phyloP scores from a whole-genome alignment of 2,888 invertebrate genomes.

The Syritta pipiens region DNA sequence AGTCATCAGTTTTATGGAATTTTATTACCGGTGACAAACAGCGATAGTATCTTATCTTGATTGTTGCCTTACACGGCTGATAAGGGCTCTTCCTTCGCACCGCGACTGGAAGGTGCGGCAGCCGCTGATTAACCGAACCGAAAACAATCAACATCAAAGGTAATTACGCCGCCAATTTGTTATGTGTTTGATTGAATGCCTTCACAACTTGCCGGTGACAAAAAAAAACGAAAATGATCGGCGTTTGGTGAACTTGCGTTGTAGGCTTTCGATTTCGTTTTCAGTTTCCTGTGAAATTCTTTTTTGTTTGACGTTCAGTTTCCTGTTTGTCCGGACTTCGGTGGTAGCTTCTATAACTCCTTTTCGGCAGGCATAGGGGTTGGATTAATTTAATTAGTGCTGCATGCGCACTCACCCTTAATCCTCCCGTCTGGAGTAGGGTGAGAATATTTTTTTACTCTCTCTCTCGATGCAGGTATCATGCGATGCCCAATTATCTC shows the following conservation, averaged over 20 bases:
- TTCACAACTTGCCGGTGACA: slow-evolving; percentile 50
- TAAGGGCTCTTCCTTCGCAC: slow-evolving; percentile 53
- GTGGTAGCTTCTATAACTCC: slow-evolving; percentile 23
- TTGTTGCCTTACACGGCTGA: slow-evolving; percentile 67
- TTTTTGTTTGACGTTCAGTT: neutral
- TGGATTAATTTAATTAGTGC: slow-evolving; percentile 63
- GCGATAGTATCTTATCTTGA: slow-evolving; percentile 65
- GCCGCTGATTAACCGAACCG: slow-evolving; percentile 72
- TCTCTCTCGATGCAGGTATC: slow-evolving; percentile 61
- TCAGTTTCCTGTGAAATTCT: neutral
- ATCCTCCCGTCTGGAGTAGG: slow-evolving; percentile 21
- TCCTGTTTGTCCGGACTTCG: neutral
- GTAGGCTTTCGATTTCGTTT: neutral
- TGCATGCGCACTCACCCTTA: slow-evolving; percentile 37
- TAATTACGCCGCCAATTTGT: slow-evolving; percentile 78
- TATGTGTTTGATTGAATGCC: slow-evolving; percentile 64
- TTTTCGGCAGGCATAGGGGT: slow-evolving; percentile 40
- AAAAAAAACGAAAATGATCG: too few relatives aligned
- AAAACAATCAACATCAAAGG: slow-evolving; percentile 78
- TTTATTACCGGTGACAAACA: slow-evolving; percentile 64
- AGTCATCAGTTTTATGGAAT: slow-evolving; percentile 49
- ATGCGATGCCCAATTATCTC: slow-evolving; percentile 56
- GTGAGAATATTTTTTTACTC: neutral
- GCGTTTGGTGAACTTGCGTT: slow-evolving; percentile 34
- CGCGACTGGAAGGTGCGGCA: slow-evolving; percentile 62